Evolutionary conservation across 2,888 invertebrate genomes (phyloP).

Genomic region (Trissolcus brochymenae): DNA sequence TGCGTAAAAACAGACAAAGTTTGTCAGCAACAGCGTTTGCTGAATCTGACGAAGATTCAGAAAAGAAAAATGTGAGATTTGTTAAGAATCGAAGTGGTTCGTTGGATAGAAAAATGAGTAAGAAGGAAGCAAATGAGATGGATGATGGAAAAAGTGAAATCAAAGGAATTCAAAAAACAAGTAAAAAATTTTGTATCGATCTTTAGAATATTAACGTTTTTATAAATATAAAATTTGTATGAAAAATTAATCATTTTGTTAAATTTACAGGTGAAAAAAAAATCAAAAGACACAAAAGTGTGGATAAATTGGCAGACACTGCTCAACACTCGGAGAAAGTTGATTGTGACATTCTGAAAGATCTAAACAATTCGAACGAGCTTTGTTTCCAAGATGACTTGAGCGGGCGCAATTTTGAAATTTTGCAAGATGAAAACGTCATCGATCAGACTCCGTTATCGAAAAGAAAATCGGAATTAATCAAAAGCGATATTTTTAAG

Average conservation of each 20-base stretch:
- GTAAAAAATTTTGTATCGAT: constrained; percentile 1
- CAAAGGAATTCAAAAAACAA: background rate
- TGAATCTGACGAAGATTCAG: background rate
- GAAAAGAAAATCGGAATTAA: background rate
- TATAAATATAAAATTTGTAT: too few relatives aligned
- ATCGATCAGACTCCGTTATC: background rate
- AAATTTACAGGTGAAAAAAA: background rate
- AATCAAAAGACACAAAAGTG: background rate
- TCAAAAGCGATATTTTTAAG: background rate
- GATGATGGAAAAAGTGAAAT: background rate
- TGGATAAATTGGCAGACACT: background rate
- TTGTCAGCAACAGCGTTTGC: too few relatives aligned
- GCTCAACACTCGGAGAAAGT: background rate
- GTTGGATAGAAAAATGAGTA: constrained; percentile 11
- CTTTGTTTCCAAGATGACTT: background rate
- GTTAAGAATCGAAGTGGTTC: background rate
- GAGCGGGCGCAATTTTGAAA: constrained; percentile 3
- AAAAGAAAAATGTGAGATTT: background rate
- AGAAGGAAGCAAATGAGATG: background rate
- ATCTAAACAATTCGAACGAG: background rate
- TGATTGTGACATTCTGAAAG: background rate
- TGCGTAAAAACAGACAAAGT: background rate
- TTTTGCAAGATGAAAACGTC: constrained; percentile 6
- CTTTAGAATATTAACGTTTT: too few relatives aligned
- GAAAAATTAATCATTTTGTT: background rate